Base-by-base conservation (phyloP, 2,113 vertebrate species). In the Axis porcinus region DNA sequence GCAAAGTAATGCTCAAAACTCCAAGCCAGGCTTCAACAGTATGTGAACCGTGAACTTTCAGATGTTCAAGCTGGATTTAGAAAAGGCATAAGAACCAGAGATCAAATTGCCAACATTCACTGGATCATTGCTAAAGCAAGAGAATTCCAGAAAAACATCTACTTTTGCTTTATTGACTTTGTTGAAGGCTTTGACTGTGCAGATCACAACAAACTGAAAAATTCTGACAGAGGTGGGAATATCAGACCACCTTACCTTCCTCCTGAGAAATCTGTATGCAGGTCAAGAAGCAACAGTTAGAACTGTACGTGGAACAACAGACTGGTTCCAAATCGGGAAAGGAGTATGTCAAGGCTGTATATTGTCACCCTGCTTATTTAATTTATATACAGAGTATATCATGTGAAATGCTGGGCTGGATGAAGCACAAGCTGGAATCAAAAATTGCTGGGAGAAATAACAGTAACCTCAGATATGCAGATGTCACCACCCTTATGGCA, bases 301-400 rank as follows among this genome's bases (percentile, higher is more conserved):
- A 67, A 67, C 64, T 9, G 33, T 2, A 67, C 7, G 2, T 0
- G 3, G 16, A 67, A 19, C 17, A 67, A 21, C 64, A 67, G 17
- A 21, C 64, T 36, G 4, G 17, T 67, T 36, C 33, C 64, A 67
- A 2, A 67, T 67, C 0, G 0, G 2, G 0, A 11, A 67, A 67
- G 17, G 64, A 36, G 8, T 36, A 36, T 0, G 2, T 67, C 64
- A 36, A 67, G 8, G 17, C 33, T 67, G 64, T 67, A 11, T 67
- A 36, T 67, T 67, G n/a, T 67, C n/a, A 36, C 9, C 64, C 64
- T 67, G n/a, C 64, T 36, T 36, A 67, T 67, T 67, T 36, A 36
- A 16, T 36, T 67, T 67, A 21, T 36, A 11, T 36, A 17, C 64
- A 67, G 33, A 36, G n/a, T 67, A 36, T 36, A 67, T 67, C 17